Base-by-base conservation (phyloP, 2,797 vertebrate species). In the Rhynchotus rufescens region DNA sequence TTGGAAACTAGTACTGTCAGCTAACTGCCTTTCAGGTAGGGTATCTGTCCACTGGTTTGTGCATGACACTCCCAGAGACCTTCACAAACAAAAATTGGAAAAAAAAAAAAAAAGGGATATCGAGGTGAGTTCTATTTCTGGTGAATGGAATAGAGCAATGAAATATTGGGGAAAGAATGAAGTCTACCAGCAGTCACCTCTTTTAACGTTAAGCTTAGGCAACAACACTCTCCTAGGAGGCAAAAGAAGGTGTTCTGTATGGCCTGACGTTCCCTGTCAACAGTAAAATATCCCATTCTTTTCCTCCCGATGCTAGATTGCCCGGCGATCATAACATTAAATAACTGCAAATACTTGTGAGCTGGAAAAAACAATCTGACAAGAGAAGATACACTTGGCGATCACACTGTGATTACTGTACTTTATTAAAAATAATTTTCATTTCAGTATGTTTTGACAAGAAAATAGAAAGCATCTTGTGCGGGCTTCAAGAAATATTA, bases 401-500 rank as follows among this genome's bases (percentile, higher is more conserved):
- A 96, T 93, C 90, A 92, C 62, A 72, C 66, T 72, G 72, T 16
- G 85, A 96, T 67, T 88, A 87, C 74, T 90, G 75, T 75, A 88
- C 92, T 95, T 96, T 95, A 96, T 96, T 96, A 91, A 94, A 96
- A 96, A 90, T 95, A 96, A 95, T 96, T 91, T 97, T 96, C 91
- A 86, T 93, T 93, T 96, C 88, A 61, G 51, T 84, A 38, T 94
- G 91, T 90, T 97, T 92, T 95, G 89, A 96, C 93, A 96, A 88
- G 92, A 85, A 96, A 96, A 96, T 67, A 95, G 95, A 96, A 95
- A 81, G 69, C 72, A 89, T 92, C 84, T 90, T 89, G 85, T 80
- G 77, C 79, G 92, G 78, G 57, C 74, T 92, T 94, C 74, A 95
- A 91, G 77, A 96, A 96, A 84, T 94, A 87, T 68, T 88, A 94